Evolutionary conservation across 2,797 vertebrate species (phyloP).

Genomic region (Microchirus variegatus): DNA sequence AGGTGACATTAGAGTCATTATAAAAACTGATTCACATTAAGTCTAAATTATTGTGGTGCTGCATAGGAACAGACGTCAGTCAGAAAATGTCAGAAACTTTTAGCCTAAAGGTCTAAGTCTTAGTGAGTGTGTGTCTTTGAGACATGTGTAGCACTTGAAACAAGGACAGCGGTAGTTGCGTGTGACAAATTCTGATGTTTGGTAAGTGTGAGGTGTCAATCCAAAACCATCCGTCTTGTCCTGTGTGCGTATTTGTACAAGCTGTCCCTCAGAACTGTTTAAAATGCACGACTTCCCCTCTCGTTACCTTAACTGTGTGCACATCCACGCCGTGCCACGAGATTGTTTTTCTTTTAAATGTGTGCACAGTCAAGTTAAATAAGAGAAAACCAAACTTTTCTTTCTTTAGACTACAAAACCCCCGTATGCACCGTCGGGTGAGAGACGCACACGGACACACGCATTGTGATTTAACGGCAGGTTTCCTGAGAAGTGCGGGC

Average conservation of each 20-base stretch:
- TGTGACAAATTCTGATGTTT: no score
- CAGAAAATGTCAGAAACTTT: neutral
- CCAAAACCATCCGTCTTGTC: no score
- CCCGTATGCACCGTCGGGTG: no score
- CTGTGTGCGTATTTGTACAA: no score
- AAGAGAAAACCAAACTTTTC: no score
- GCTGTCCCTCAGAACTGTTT: neutral
- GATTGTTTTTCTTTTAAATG: slow-evolving; percentile 5
- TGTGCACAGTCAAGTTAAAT: no score
- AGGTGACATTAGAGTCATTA: slow-evolving; percentile 3
- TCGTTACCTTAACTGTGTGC: neutral
- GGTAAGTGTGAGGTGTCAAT: no score
- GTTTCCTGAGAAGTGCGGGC: slow-evolving; percentile 62
- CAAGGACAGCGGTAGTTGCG: no score
- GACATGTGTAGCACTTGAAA: no score
- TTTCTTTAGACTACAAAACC: no score
- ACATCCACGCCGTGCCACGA: neutral
- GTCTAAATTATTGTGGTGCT: neutral
- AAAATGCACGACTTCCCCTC: neutral
- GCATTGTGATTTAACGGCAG: slow-evolving; percentile 81
- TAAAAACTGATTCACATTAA: neutral
- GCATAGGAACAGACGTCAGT: neutral
- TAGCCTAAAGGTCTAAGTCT: slow-evolving; percentile 7
- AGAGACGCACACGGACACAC: slow-evolving; percentile 40
- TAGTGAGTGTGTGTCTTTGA: no score